phyloP scores from a whole-genome alignment of 1,140 invertebrate species.

The Mamestra configurata region DNA sequence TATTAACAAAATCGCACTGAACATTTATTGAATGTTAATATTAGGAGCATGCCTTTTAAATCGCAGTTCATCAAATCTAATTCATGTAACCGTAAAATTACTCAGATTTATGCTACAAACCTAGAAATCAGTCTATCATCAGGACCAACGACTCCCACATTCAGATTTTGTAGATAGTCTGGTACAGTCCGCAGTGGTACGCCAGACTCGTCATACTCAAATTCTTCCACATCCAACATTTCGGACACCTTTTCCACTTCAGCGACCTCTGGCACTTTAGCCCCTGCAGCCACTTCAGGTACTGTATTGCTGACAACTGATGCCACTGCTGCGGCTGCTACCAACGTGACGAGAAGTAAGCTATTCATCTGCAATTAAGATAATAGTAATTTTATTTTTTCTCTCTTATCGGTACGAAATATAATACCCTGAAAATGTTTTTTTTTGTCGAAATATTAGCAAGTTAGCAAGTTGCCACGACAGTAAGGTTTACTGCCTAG shows the following conservation, averaged over 20 bases:
- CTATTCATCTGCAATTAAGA: background rate
- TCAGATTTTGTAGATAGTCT: background rate
- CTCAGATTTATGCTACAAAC: background rate
- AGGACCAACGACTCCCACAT: background rate
- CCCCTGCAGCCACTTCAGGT: no score
- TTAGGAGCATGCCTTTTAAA: no score
- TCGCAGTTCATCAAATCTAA: no score
- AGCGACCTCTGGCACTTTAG: background rate
- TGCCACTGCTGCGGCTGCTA: background rate
- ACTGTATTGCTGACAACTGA: background rate
- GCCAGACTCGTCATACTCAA: background rate
- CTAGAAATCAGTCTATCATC: slow-evolving; percentile 1
- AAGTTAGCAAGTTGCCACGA: no score
- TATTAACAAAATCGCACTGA: no score
- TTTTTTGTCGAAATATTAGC: no score
- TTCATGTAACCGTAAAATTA: no score
- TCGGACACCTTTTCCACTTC: background rate
- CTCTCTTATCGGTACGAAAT: no score
- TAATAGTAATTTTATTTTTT: no score
- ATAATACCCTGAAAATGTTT: no score
- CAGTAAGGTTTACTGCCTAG: no score
- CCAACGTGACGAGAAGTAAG: background rate
- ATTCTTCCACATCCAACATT: background rate
- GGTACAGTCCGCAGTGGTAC: background rate
- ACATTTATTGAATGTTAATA: no score